These are phyloP conservation scores for Pyrrhia umbra DNA, from an alignment of 2,888 invertebrate genomes.

Conservation along the genomic window DNA sequence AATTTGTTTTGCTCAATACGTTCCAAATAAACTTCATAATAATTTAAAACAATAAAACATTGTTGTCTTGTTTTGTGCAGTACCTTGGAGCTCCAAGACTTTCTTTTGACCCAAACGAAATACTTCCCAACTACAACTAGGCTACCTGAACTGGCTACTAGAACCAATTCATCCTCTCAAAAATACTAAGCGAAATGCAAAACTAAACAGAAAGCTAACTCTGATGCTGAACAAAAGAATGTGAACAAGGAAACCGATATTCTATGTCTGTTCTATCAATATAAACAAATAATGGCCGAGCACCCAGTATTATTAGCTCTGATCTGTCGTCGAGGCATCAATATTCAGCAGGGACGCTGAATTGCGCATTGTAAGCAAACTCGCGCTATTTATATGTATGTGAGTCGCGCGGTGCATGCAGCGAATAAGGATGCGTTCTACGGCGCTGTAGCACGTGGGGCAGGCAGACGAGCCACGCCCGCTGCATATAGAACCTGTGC, in stretches of 20 bases:
- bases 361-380: slow-evolving; percentile 57
- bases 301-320: slow-evolving; percentile 30
- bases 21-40: slow-evolving; percentile 59
- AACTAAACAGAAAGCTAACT: neutral
- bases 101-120: too few relatives aligned
- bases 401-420: slow-evolving; percentile 3
- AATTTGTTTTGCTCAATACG: slow-evolving; percentile 47
- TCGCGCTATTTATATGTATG: slow-evolving; percentile 50
- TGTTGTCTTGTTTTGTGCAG: slow-evolving; percentile 30
- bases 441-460: slow-evolving; percentile 4
- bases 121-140: too few relatives aligned
- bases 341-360: slow-evolving; percentile 50
- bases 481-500: too few relatives aligned
- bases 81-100: too few relatives aligned
- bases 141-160: too few relatives aligned
- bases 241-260: slow-evolving; percentile 5
- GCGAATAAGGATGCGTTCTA: slow-evolving; percentile 18
- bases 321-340: slow-evolving; percentile 52
- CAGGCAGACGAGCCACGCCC: too few relatives aligned
- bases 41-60: slow-evolving; percentile 60
- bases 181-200: neutral
- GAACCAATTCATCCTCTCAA: too few relatives aligned
- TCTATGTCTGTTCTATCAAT: slow-evolving; percentile 4
- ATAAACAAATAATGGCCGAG: slow-evolving; percentile 26
- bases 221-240: neutral